Conservation (phyloP, 2,797 vertebrate genomes). For the Clamator glandarius region DNA sequence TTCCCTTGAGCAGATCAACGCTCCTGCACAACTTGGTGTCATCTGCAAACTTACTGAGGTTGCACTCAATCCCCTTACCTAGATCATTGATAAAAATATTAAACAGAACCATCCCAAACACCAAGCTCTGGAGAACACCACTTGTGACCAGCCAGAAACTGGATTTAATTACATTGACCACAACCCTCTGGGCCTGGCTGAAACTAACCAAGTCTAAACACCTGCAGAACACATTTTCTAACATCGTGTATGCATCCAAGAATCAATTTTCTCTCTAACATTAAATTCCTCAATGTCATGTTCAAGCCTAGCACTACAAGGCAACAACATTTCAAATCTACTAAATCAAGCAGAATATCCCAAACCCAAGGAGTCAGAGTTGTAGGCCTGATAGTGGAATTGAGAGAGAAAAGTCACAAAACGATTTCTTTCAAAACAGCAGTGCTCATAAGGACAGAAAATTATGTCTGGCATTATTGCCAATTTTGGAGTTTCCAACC, state of each 20-base stretch:
- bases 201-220: not conserved
- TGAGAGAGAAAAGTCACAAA: not conserved
- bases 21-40: no score
- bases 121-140: no score
- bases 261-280: not conserved
- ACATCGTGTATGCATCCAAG: not conserved
- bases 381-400: not conserved
- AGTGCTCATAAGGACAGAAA: not conserved
- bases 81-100: no score
- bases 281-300: not conserved
- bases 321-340: not conserved
- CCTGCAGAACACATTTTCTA: not conserved
- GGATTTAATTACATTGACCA: no score
- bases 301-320: not conserved
- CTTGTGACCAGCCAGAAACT: no score
- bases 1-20: no score
- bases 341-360: not conserved
- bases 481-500: not conserved
- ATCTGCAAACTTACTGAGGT: no score
- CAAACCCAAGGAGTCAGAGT: not conserved
- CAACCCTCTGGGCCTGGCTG: no score
- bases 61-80: no score
- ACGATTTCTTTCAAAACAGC: not conserved
- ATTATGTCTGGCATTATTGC: not conserved
- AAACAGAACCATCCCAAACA: no score